Percentiles rank a stretch among this genome's conserved stretches.
These are phyloP conservation scores for Grammomys surdaster DNA, from an alignment of 2,113 vertebrate genomes.

Conservation along the genomic window DNA sequence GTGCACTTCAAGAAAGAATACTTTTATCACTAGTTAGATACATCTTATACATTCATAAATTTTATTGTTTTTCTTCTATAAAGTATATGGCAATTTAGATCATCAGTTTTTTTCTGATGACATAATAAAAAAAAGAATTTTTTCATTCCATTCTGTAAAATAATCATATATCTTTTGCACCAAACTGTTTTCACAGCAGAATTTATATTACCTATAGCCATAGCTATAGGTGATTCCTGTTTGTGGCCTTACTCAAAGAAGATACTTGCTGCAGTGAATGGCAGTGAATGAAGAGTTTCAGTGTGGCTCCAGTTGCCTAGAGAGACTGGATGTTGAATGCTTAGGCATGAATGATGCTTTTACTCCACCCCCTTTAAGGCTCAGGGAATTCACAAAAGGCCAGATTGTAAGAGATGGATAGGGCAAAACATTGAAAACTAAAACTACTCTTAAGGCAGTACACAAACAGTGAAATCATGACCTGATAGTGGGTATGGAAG, in stretches of 20 bases:
- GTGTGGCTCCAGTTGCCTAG: not conserved
- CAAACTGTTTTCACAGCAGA: too few species aligned
- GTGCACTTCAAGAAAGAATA: not conserved
- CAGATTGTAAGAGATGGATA: not conserved
- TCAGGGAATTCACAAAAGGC: not conserved
- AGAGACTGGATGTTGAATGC: not conserved
- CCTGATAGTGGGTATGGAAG: not conserved
- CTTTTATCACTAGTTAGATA: not conserved
- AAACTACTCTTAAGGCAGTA: not conserved
- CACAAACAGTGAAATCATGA: not conserved
- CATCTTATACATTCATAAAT: not conserved
- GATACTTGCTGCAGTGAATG: not conserved
- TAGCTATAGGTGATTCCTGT: not conserved
- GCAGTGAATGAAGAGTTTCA: not conserved
- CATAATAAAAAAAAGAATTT: not conserved
- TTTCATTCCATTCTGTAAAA: not conserved
- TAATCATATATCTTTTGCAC: not conserved
- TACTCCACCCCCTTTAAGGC: not conserved
- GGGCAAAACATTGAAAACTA: not conserved
- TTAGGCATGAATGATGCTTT: not conserved
- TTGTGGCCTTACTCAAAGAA: not conserved
- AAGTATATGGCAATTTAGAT: not conserved
- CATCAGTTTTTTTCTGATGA: not conserved
- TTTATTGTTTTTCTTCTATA: not conserved
- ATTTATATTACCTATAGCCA: not conserved